A percentile compares a stretch with the other conserved stretches of the same genome.
These are phyloP conservation scores for Gasteruption jaculator DNA, from an alignment of 2,888 invertebrate species.

Conservation along the genomic window DNA sequence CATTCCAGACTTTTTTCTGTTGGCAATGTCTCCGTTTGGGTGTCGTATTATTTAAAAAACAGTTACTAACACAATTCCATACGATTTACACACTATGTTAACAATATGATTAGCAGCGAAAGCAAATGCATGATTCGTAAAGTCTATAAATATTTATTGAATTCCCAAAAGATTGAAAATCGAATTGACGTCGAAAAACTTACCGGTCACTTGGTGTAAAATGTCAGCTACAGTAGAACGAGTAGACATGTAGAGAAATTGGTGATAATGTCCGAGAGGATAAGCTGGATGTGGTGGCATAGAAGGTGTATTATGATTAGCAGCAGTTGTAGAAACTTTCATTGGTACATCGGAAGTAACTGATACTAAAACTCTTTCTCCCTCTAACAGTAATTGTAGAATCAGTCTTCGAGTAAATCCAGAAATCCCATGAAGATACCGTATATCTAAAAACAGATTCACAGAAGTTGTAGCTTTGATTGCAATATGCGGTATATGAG, in stretches of 20 bases:
- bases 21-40: no score
- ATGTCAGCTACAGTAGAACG: slow-evolving; percentile 73
- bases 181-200: no score
- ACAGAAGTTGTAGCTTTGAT: neutral
- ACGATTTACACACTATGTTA: no score
- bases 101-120: no score
- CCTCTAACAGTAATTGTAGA: slow-evolving; percentile 79
- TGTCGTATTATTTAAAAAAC: no score
- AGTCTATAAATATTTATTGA: no score
- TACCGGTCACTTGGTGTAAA: slow-evolving; percentile 58
- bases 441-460: slow-evolving; percentile 36
- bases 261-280: slow-evolving; percentile 69
- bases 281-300: slow-evolving; percentile 63
- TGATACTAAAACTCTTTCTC: slow-evolving; percentile 77
- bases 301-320: slow-evolving; percentile 37
- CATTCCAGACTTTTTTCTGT: no score
- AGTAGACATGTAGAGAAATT: slow-evolving; percentile 70
- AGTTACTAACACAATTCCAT: no score
- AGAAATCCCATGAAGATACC: slow-evolving; percentile 63
- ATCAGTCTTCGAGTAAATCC: slow-evolving; percentile 85
- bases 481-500: neutral
- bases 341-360: slow-evolving; percentile 54
- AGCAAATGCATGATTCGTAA: no score
- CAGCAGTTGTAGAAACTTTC: slow-evolving; percentile 36
- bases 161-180: no score